These are phyloP conservation scores for Sebastes trivittatus DNA, from an alignment of 2,797 vertebrate species.

Conservation along the genomic window DNA sequence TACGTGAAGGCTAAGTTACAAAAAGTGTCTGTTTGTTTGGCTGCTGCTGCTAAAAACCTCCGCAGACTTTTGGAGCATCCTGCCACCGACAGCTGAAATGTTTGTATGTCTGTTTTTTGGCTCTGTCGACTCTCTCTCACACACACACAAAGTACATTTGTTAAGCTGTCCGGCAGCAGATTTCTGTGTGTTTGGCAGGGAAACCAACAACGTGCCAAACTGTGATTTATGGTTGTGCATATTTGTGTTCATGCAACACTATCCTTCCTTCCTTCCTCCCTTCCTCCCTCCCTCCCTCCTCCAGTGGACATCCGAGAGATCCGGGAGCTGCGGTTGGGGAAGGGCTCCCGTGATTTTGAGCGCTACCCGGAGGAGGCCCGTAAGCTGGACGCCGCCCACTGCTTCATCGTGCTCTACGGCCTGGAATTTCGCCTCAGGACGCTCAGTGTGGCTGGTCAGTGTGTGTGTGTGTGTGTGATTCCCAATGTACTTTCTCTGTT, in stretches of 20 bases:
- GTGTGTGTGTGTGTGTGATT: constrained; percentile 8
- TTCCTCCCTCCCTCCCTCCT: constrained; percentile 21
- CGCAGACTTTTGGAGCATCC: constrained; percentile 22
- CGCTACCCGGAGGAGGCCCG: constrained; percentile 89
- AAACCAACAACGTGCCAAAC: constrained; percentile 50
- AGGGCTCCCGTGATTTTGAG: constrained; percentile 89
- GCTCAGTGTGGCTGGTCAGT: constrained; percentile 85
- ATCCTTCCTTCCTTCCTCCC: constrained; percentile 56
- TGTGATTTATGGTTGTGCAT: constrained; percentile 71
- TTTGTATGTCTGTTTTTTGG: constrained; percentile 38
- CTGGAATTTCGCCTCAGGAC: constrained; percentile 88
- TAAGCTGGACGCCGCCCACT: constrained; percentile 85
- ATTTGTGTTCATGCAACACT: constrained; percentile 67
- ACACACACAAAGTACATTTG: constrained; percentile 19
- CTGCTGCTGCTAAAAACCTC: constrained; percentile 20
- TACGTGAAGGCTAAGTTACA: neutral
- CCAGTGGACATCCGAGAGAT: constrained; percentile 91
- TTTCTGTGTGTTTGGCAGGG: constrained; percentile 51
- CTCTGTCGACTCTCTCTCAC: neutral
- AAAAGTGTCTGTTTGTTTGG: neutral
- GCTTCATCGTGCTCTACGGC: constrained; percentile 89
- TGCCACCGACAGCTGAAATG: constrained; percentile 47
- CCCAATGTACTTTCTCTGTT: neutral
- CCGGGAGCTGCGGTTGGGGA: constrained; percentile 89
- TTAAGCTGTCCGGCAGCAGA: constrained; percentile 36